Conservation (phyloP, 2,113 vertebrate species). For the Coregonus clupeaformis region DNA sequence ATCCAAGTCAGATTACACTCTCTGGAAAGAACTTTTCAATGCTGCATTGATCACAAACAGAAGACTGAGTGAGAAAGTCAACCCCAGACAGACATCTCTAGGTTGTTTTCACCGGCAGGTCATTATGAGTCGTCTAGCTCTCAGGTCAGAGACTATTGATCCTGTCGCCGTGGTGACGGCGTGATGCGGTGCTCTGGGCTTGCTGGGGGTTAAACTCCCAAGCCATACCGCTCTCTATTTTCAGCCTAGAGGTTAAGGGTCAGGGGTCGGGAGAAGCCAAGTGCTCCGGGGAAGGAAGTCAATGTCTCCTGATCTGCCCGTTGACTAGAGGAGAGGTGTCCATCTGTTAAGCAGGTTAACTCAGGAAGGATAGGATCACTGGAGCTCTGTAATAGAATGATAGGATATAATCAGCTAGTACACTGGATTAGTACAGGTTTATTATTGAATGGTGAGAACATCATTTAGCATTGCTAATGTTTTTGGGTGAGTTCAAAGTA, state of each 20-base stretch:
- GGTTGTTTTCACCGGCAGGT: background rate
- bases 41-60: no score
- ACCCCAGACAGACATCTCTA: background rate
- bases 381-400: no score
- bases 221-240: constrained; percentile 24
- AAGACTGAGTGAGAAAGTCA: background rate
- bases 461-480: no score
- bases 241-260: constrained; percentile 6
- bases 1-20: no score
- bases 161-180: background rate
- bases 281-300: constrained; percentile 23
- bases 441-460: no score
- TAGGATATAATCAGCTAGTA: no score
- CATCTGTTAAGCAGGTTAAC: constrained; percentile 41
- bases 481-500: no score
- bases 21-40: no score
- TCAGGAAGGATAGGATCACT: background rate
- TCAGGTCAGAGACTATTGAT: constrained; percentile 23
- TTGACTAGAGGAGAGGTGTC: constrained; percentile 7
- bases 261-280: constrained; percentile 21
- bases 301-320: background rate
- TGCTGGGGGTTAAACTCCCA: constrained; percentile 25
- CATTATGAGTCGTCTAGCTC: constrained; percentile 14
- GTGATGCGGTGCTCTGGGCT: background rate
- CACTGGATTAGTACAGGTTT: no score